These are phyloP conservation scores for Salvelinus fontinalis DNA, from an alignment of 2,113 vertebrate genomes.

Conservation along the genomic window DNA sequence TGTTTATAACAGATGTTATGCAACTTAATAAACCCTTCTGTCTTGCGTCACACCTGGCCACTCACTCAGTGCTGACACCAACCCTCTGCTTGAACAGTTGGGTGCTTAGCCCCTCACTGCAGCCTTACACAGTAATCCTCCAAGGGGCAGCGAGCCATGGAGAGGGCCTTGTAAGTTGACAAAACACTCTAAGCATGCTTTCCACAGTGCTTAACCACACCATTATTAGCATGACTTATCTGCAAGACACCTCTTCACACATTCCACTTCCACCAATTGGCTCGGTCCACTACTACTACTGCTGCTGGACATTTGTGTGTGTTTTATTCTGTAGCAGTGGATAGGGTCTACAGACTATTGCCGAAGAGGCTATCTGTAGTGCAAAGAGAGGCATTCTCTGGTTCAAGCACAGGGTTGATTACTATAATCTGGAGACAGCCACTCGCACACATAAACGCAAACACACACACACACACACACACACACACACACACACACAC, in stretches of 20 bases:
- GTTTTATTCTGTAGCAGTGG: constrained; percentile 6
- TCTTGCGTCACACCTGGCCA: constrained; percentile 15
- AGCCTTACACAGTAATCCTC: constrained; percentile 57
- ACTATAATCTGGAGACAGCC: neutral
- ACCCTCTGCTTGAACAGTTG: constrained; percentile 42
- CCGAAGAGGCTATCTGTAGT: neutral
- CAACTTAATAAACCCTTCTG: constrained; percentile 21
- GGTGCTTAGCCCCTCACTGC: constrained; percentile 43
- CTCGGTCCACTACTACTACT: constrained; percentile 7
- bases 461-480: too few species aligned
- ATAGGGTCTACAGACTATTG: neutral
- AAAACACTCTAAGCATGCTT: constrained; percentile 47
- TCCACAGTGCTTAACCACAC: constrained; percentile 47
- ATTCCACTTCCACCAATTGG: neutral
- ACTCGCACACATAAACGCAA: too few species aligned
- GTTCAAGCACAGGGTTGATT: neutral
- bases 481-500: too few species aligned
- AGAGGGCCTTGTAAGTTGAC: constrained; percentile 48
- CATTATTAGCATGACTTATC: constrained; percentile 51
- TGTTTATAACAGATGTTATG: too few species aligned
- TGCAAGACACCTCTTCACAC: constrained; percentile 20
- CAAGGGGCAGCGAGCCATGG: constrained; percentile 50
- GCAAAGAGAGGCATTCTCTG: neutral
- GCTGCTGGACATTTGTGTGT: constrained; percentile 23
- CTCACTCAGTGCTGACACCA: constrained; percentile 15